Evolutionary conservation across 2,888 invertebrate species (phyloP), one percentile per base, ranked within the genome.

Genomic region (Drosophila hamatofila): DNA sequence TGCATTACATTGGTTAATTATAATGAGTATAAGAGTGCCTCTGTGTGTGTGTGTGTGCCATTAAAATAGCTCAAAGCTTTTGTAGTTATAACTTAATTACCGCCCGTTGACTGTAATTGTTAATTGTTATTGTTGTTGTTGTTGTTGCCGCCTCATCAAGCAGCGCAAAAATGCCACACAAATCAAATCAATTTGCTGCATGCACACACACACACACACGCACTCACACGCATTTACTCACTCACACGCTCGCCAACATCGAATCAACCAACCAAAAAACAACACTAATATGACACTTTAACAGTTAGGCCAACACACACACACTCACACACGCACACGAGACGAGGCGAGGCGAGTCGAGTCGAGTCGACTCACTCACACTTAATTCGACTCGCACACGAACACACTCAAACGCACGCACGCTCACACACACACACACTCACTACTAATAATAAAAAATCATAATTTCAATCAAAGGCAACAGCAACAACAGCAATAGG

Each of bases 211-310:
- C 65, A 52, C 27, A 54, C 49, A 11, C 21, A 60, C 39, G 54
- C 49, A 69, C 44, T 54, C 51, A 30, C 41, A 35, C 35, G 16
- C 16, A 37, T 37, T 16, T 7, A 16, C 33, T 23, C 35, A 44
- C 44, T 23, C 44, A 57, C 54, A 55, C 46, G 65, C 49, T 14
- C 39, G 69, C 57, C 49, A 63, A 48, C 68, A 58, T 51, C 65
- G 81, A 89, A 78, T 78, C 84, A 84, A 63, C 84, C 84, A 84
- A 84, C 84, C 84, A 89, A 84, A 77, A 84, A 89, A 84, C 84
- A 84, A 84, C 84, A 87, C 84, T 84, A 84, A 84, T 84, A 89
- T 89, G 84, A 84, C 84, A 89, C 89, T 89, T 89, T 84, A 84
- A 84, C 84, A 84, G 84, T 89, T 84, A 84, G 88, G 79, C 84